Evolutionary conservation across 2,113 vertebrate species (phyloP).

Genomic region (Gadus chalcogrammus): DNA sequence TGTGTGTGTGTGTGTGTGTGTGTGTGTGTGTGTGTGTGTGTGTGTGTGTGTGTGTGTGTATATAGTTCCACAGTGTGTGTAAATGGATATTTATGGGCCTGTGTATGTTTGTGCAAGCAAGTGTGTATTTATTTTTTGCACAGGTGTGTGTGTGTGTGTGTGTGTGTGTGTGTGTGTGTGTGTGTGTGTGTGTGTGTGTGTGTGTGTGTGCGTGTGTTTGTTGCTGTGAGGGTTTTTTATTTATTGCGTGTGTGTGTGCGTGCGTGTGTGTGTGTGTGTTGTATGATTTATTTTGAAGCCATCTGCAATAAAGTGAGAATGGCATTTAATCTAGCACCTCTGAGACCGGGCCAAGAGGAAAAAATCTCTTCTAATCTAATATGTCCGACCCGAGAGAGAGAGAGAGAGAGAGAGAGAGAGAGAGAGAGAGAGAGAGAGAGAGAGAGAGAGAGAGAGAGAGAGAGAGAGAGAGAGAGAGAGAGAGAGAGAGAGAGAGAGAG

Average conservation of each 20-base stretch:
- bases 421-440: constrained; percentile 26
- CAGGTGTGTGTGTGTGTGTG: constrained; percentile 15
- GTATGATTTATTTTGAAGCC: constrained; percentile 67
- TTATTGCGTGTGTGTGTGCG: constrained; percentile 16
- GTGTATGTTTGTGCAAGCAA: neutral
- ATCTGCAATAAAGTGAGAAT: constrained; percentile 69
- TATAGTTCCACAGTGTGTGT: no score
- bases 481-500: constrained; percentile 21
- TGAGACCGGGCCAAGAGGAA: constrained; percentile 49
- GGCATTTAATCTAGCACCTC: constrained; percentile 72
- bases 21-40: neutral
- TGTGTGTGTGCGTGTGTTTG: constrained; percentile 18
- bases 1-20: neutral
- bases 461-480: constrained; percentile 19
- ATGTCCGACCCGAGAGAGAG: constrained; percentile 48
- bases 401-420: constrained; percentile 1
- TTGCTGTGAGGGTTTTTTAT: neutral
- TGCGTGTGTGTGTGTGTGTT: constrained; percentile 44
- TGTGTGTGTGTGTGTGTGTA: neutral
- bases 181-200: neutral
- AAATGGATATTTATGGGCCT: neutral
- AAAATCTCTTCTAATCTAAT: constrained; percentile 66
- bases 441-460: constrained; percentile 21
- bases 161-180: neutral
- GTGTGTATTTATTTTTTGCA: neutral